phyloP scores from a whole-genome alignment of 2,113 vertebrate genomes.

The Halichoeres trimaculatus region DNA sequence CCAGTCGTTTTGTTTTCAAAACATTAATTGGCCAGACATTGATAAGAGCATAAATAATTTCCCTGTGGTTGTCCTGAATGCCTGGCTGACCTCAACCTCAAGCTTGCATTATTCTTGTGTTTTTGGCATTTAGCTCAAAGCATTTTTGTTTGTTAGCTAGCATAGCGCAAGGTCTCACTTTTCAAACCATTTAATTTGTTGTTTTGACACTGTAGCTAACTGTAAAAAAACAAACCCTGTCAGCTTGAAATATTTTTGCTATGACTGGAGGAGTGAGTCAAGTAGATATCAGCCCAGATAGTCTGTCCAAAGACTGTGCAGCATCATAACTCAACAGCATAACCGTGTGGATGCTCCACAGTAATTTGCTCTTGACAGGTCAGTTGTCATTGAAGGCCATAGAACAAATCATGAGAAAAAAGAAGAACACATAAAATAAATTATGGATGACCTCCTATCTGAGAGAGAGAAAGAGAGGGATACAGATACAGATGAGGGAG shows the following conservation, averaged over 20 bases:
- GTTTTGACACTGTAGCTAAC: background rate
- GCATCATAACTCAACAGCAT: constrained; percentile 20
- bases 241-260: background rate
- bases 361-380: constrained; percentile 30
- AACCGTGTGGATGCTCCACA: constrained; percentile 7
- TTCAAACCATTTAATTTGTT: background rate
- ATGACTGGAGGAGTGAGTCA: background rate
- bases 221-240: background rate
- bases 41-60: background rate
- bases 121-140: too few species aligned
- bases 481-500: constrained; percentile 35
- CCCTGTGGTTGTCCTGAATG: background rate
- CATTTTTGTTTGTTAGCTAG: too few species aligned
- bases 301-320: background rate
- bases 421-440: constrained; percentile 70
- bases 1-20: background rate
- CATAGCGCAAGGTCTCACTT: background rate
- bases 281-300: background rate
- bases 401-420: constrained; percentile 44
- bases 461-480: constrained; percentile 31
- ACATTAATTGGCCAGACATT: background rate
- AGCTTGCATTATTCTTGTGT: too few species aligned
- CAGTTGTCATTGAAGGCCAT: constrained; percentile 25
- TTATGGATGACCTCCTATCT: constrained; percentile 67
- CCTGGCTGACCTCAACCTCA: too few species aligned